These are phyloP conservation scores for Acanthosoma haemorrhoidale DNA, from an alignment of 2,888 invertebrate genomes.

Conservation along the genomic window DNA sequence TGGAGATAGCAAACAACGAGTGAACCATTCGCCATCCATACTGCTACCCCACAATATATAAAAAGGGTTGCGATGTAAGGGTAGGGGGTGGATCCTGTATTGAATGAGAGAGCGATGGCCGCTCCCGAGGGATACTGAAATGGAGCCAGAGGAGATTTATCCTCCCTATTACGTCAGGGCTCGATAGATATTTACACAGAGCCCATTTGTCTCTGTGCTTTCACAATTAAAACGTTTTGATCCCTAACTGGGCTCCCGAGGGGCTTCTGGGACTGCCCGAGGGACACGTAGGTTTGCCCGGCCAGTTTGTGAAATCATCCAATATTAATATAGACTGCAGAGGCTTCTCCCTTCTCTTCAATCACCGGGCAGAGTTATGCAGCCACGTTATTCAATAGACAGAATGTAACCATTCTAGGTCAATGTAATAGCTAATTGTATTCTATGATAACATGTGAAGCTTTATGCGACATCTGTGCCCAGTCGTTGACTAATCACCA, in stretches of 20 bases:
- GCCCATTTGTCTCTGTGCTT: constrained; percentile 14
- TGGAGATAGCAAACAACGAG: too few species aligned
- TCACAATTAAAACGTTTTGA: constrained; percentile 29
- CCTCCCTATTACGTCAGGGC: neutral
- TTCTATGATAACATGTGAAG: too few species aligned
- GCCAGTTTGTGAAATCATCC: neutral
- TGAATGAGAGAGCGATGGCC: neutral
- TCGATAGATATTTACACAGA: constrained; percentile 22
- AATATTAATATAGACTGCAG: neutral
- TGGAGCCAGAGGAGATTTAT: neutral
- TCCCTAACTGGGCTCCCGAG: neutral
- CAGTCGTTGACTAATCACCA: too few species aligned
- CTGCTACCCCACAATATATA: neutral
- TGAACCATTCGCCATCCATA: neutral
- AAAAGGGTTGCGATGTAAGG: neutral
- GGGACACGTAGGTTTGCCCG: neutral
- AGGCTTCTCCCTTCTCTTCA: too few species aligned
- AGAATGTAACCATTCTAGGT: too few species aligned
- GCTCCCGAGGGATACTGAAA: neutral
- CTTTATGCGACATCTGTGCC: too few species aligned
- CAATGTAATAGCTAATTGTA: too few species aligned
- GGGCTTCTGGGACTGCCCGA: neutral
- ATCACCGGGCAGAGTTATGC: too few species aligned
- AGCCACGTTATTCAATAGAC: too few species aligned
- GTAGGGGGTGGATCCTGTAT: neutral